phyloP scores from a whole-genome alignment of 2,888 invertebrate genomes.

The Euplexia lucipara region DNA sequence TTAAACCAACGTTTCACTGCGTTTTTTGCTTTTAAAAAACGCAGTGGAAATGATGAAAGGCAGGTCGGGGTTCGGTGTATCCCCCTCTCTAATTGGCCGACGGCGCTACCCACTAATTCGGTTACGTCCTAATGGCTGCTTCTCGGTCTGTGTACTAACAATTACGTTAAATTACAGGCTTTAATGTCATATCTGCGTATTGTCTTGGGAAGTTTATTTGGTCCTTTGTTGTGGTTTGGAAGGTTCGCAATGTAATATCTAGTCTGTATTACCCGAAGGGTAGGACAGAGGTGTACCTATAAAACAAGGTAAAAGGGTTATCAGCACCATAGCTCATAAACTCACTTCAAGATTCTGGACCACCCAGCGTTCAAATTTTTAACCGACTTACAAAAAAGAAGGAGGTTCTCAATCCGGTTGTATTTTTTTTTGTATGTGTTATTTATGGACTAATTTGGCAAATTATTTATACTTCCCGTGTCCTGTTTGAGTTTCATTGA shows the following conservation, averaged over 20 bases:
- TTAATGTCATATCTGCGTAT: constrained; percentile 56
- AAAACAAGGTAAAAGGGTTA: too few species aligned
- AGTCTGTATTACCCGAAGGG: not conserved
- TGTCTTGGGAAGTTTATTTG: constrained; percentile 43
- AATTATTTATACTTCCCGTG: too few species aligned
- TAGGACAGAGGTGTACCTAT: too few species aligned
- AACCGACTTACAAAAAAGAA: too few species aligned
- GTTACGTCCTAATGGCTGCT: constrained; percentile 77
- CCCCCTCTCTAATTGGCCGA: constrained; percentile 67
- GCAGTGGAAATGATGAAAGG: constrained; percentile 48
- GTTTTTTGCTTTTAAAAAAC: constrained; percentile 35
- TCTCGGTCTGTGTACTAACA: constrained; percentile 76
- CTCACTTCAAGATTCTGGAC: too few species aligned
- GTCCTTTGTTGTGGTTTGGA: constrained; percentile 9
- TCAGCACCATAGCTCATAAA: too few species aligned
- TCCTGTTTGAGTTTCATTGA: too few species aligned
- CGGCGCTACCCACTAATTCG: constrained; percentile 72
- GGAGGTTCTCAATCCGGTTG: too few species aligned
- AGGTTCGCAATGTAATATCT: not conserved
- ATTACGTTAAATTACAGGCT: constrained; percentile 63
- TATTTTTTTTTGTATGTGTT: too few species aligned
- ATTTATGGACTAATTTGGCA: too few species aligned
- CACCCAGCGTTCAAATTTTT: too few species aligned
- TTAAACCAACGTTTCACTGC: constrained; percentile 6
- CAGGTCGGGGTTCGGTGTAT: constrained; percentile 28